phyloP scores from a whole-genome alignment of 2,888 invertebrate species.

The Beris morrisii region DNA sequence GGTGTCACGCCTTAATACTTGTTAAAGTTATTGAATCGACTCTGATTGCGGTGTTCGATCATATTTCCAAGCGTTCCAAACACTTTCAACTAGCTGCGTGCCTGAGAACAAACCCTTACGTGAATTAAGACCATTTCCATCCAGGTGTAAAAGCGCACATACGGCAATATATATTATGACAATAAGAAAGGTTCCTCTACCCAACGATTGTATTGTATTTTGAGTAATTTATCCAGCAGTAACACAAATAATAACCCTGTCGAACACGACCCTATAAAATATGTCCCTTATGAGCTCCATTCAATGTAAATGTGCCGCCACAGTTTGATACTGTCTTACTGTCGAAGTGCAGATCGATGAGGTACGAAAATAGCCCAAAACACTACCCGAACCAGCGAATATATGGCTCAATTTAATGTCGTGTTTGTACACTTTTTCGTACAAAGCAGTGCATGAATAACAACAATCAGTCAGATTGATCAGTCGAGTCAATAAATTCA shows the following conservation, averaged over 20 bases:
- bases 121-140: too few relatives aligned
- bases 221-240: conserved; percentile 19
- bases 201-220: neutral
- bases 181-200: too few relatives aligned
- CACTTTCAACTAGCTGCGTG: too few relatives aligned
- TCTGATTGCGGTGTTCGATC: too few relatives aligned
- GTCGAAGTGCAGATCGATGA: conserved; percentile 36
- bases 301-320: conserved; percentile 35
- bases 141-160: too few relatives aligned
- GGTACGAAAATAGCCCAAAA: conserved; percentile 34
- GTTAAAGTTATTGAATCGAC: too few relatives aligned
- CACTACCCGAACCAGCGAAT: conserved; percentile 36
- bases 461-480: conserved; percentile 55
- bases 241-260: conserved; percentile 15
- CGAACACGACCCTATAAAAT: conserved; percentile 12
- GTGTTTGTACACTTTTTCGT: conserved; percentile 40
- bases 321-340: neutral
- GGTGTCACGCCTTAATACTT: too few relatives aligned
- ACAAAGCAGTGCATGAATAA: conserved; percentile 48
- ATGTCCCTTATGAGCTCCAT: conserved; percentile 35
- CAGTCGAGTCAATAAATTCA: conserved; percentile 52
- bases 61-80: too few relatives aligned
- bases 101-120: too few relatives aligned
- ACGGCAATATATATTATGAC: too few relatives aligned
- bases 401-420: conserved; percentile 45